Conservation (phyloP, 1,140 invertebrate species). For the Neuroterus valhalla region DNA sequence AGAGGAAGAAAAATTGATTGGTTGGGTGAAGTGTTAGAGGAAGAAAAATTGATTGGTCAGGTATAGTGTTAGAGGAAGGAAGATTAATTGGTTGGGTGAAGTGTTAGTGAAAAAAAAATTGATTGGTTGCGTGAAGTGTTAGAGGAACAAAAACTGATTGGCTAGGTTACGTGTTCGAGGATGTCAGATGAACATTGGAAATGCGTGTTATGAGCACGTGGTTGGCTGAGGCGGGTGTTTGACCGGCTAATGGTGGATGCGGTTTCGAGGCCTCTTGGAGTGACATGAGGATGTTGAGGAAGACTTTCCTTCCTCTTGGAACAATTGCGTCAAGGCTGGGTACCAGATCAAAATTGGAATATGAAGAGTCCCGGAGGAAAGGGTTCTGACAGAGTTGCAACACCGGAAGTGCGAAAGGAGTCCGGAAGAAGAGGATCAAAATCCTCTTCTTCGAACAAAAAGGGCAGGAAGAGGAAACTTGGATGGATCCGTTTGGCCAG, state of each 20-base stretch:
- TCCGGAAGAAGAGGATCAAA: slow-evolving; percentile 48
- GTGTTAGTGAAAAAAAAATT: too few relatives aligned
- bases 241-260: slow-evolving; percentile 6
- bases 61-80: too few relatives aligned
- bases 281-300: slow-evolving; percentile 42
- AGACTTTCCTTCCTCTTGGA: slow-evolving; percentile 40
- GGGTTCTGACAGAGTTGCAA: slow-evolving; percentile 39
- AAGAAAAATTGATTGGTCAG: too few relatives aligned
- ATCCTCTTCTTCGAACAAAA: slow-evolving; percentile 47
- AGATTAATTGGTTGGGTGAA: neutral
- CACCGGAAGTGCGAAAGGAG: slow-evolving; percentile 34
- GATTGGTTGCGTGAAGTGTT: neutral
- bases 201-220: neutral
- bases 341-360: slow-evolving; percentile 49
- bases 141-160: neutral
- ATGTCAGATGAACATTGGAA: neutral
- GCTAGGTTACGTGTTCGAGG: neutral
- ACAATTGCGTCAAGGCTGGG: slow-evolving; percentile 46
- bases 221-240: neutral
- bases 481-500: slow-evolving; percentile 54
- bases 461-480: slow-evolving; percentile 49
- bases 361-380: slow-evolving; percentile 53
- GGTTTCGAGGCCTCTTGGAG: neutral
- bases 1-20: too few relatives aligned
- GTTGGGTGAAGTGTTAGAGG: too few relatives aligned